phyloP scores from a whole-genome alignment of 2,888 invertebrate genomes.

The Tipula helvola region DNA sequence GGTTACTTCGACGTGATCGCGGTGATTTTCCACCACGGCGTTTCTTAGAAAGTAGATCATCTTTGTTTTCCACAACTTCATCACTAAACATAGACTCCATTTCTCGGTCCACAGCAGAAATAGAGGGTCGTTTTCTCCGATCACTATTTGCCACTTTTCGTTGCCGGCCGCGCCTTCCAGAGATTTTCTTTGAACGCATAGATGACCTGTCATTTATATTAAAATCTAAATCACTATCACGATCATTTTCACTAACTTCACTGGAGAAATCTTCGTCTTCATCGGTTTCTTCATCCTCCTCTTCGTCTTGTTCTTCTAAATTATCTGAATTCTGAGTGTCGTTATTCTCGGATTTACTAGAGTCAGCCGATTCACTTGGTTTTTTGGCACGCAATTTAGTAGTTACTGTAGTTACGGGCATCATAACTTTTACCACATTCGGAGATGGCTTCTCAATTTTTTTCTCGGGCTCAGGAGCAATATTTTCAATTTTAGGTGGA shows the following conservation, averaged over 20 bases:
- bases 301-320: constrained; percentile 13
- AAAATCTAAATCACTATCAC: constrained; percentile 50
- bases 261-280: constrained; percentile 18
- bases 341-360: constrained; percentile 8
- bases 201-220: constrained; percentile 40
- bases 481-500: constrained; percentile 13
- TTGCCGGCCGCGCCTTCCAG: constrained; percentile 20
- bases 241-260: constrained; percentile 40
- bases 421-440: constrained; percentile 22
- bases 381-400: constrained; percentile 20
- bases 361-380: background rate
- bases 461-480: constrained; percentile 8
- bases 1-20: background rate
- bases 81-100: constrained; percentile 8
- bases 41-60: background rate
- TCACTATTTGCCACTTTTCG: constrained; percentile 20
- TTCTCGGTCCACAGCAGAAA: constrained; percentile 24
- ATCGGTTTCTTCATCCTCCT: constrained; percentile 13
- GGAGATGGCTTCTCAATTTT: constrained; percentile 18
- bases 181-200: constrained; percentile 8
- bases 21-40: background rate
- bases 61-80: background rate
- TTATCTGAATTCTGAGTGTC: constrained; percentile 17
- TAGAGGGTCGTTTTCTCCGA: constrained; percentile 16
- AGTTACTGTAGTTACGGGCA: constrained; percentile 17